phyloP scores from a whole-genome alignment of 2,797 vertebrate species.

The Tokudaia tokunoshimensis region DNA sequence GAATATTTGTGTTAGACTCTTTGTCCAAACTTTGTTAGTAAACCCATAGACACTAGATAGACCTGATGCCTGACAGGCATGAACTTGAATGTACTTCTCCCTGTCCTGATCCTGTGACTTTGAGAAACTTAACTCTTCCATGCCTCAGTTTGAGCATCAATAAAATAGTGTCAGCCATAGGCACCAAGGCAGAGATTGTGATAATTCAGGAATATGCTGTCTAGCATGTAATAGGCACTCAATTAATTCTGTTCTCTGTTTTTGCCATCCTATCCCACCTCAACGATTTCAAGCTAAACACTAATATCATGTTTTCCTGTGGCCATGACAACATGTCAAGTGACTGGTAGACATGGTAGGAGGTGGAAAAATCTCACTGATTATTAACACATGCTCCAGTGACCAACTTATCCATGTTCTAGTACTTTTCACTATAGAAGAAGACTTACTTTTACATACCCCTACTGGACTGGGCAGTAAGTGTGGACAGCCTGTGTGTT shows the following conservation, averaged over 20 bases:
- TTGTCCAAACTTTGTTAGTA: background rate
- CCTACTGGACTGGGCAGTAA: background rate
- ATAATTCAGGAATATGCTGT: background rate
- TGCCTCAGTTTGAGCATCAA: background rate
- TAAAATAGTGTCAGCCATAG: background rate
- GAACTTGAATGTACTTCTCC: background rate
- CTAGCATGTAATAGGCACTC: background rate
- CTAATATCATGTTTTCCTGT: background rate
- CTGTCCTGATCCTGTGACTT: background rate
- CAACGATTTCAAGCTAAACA: background rate
- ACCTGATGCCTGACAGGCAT: background rate
- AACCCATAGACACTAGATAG: background rate
- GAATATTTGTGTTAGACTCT: background rate
- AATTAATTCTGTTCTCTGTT: background rate
- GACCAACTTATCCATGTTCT: background rate
- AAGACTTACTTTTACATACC: background rate
- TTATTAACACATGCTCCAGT: background rate
- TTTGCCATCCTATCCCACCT: background rate
- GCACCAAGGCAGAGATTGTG: background rate
- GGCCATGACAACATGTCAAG: background rate
- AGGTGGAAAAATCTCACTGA: background rate
- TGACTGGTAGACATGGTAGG: background rate
- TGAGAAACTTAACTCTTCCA: background rate
- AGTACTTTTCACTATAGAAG: background rate
- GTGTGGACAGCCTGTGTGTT: background rate